These are phyloP conservation scores for Harmothoe impar DNA, from an alignment of 2,888 invertebrate species.

Conservation along the genomic window DNA sequence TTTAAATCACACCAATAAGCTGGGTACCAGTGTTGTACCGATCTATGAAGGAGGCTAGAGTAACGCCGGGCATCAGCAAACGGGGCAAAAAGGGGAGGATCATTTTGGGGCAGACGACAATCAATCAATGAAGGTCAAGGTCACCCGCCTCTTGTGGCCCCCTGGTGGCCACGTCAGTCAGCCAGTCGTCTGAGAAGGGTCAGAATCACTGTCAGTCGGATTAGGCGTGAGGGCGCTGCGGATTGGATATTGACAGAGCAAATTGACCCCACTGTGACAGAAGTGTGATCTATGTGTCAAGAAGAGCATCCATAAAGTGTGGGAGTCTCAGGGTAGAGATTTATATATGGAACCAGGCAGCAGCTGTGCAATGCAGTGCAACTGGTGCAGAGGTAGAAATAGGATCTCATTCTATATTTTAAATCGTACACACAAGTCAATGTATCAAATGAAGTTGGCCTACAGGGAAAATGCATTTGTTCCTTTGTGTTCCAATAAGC, in stretches of 20 bases:
- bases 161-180: not conserved
- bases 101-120: not conserved
- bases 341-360: no score
- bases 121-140: conserved; percentile 5
- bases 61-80: not conserved
- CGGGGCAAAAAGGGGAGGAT: not conserved
- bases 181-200: not conserved
- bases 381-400: no score
- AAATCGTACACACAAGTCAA: no score
- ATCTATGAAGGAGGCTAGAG: not conserved
- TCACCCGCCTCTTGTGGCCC: not conserved
- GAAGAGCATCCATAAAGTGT: no score
- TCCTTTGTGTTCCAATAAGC: no score
- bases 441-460: no score
- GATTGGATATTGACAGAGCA: not conserved
- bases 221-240: not conserved
- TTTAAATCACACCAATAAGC: not conserved
- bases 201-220: not conserved
- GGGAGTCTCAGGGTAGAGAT: no score
- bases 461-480: no score
- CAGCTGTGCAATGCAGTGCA: no score
- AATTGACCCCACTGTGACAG: not conserved
- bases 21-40: not conserved
- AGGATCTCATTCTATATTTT: no score
- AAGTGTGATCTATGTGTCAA: no score